Base-by-base conservation (phyloP, 2,113 vertebrate species). In the Spermophilus dauricus region DNA sequence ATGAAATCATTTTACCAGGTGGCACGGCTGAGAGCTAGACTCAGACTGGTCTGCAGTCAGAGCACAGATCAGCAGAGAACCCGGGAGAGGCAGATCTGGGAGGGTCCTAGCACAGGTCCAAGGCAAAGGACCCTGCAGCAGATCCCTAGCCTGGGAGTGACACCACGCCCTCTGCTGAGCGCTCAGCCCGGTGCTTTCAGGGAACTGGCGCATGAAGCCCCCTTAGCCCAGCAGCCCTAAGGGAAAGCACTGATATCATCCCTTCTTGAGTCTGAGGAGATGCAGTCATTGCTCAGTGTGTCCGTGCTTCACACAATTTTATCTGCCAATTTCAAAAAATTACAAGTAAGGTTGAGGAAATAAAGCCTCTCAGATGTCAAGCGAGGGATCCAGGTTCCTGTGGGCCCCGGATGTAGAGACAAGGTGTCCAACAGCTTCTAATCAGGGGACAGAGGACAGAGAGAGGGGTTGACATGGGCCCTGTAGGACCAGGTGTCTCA, bases 11-110 rank as follows among this genome's bases (percentile, higher is more conserved):
- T 61, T 30, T 5, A 10, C 7, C 56, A 39, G 32, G 32, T 28
- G 39, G 65, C 51, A 13, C 4, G 14, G 22, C 39, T 42, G 61
- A 63, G 82, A 42, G 83, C 82, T 86, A 11, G 58, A 63, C 39
- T 82, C 9, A 2, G 30, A 69, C 28, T 37, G 58, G 26, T 17
- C 84, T 3, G 0, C 0, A 14, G 8, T 26, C 56, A 17, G 0
- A 61, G 24, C 67, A 42, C 39, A 65, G 70, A 65, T 67, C 10
- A 39, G 51, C n/a, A 26, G n/a, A 42, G 48, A 65, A 16, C 69
- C 13, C 65, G 39, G 24, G 48, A 65, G 34, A 88, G 51, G 53
- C 65, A 63, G 77, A 58, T 24, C 58, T 13, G 6, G 26, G 30
- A 6, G 51, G 28, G 18, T 73, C 65, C 63, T 20, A 16, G 32